phyloP scores from a whole-genome alignment of 2,888 invertebrate genomes.

The Andricus curvator region DNA sequence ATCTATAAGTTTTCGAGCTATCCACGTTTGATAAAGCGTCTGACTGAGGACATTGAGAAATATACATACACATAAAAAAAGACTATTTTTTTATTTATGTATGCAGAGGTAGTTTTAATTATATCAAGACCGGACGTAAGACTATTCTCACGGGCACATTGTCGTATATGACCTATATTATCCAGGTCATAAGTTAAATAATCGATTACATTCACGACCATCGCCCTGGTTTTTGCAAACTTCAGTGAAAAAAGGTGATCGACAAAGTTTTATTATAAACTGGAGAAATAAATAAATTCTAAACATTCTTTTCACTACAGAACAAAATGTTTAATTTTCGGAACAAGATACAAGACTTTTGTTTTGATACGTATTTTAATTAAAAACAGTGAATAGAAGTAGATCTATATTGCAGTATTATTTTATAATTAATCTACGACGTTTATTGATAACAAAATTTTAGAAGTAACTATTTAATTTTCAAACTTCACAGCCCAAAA shows the following conservation, averaged over 20 bases:
- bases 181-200: constrained; percentile 32
- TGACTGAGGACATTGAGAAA: neutral
- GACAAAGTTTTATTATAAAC: neutral
- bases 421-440: neutral
- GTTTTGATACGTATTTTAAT: no score
- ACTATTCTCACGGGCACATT: constrained; percentile 43
- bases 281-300: neutral
- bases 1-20: neutral
- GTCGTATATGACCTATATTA: constrained; percentile 27
- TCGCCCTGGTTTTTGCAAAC: neutral
- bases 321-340: no score
- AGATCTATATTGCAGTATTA: neutral
- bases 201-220: constrained; percentile 21
- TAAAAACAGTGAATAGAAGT: no score
- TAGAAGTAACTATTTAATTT: neutral
- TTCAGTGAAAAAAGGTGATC: neutral
- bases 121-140: constrained; percentile 15
- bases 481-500: no score
- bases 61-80: no score
- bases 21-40: no score
- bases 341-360: no score
- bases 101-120: neutral
- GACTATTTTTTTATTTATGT: neutral
- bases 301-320: no score
- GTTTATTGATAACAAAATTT: neutral